A percentile compares a stretch with the other conserved stretches of the same genome.
Conservation (phyloP, 2,888 invertebrate genomes). For the Pseudeuparius sepicola region DNA sequence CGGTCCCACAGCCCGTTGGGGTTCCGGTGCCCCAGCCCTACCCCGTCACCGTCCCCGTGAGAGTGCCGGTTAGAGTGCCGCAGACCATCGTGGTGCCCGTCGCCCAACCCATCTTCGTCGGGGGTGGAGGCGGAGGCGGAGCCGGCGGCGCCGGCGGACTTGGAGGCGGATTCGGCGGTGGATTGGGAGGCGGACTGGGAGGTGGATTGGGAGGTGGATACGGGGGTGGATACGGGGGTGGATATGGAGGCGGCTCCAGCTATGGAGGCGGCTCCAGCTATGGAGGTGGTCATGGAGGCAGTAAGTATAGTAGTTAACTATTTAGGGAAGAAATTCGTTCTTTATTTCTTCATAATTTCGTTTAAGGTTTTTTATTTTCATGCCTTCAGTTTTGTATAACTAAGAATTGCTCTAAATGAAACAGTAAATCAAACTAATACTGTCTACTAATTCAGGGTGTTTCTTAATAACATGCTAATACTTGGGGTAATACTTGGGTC, state of each 20-base stretch:
- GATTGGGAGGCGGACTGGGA: constrained; percentile 18
- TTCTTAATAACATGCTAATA: no score
- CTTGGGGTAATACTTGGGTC: no score
- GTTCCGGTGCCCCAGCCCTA: constrained; percentile 45
- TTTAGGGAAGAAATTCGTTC: no score
- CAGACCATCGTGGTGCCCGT: constrained; percentile 29
- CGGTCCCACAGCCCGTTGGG: constrained; percentile 38
- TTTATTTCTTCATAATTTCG: no score
- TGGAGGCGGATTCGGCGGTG: constrained; percentile 17
- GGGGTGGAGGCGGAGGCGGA: constrained; percentile 26
- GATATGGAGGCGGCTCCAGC: constrained; percentile 13
- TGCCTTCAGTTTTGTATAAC: no score
- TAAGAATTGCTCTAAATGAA: no score
- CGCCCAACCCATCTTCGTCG: constrained; percentile 26
- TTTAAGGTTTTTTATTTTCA: no score
- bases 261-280: constrained; percentile 9
- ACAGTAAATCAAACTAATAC: no score
- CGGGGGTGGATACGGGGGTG: constrained; percentile 11
- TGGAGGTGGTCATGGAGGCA: constrained; percentile 13
- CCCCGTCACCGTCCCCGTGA: constrained; percentile 46
- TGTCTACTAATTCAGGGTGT: no score
- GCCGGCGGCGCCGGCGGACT: constrained; percentile 22
- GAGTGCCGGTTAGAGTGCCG: constrained; percentile 38
- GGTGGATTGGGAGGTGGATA: constrained; percentile 13
- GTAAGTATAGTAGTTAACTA: no score